phyloP scores from a whole-genome alignment of 2,113 vertebrate species.

The Salvator merianae region DNA sequence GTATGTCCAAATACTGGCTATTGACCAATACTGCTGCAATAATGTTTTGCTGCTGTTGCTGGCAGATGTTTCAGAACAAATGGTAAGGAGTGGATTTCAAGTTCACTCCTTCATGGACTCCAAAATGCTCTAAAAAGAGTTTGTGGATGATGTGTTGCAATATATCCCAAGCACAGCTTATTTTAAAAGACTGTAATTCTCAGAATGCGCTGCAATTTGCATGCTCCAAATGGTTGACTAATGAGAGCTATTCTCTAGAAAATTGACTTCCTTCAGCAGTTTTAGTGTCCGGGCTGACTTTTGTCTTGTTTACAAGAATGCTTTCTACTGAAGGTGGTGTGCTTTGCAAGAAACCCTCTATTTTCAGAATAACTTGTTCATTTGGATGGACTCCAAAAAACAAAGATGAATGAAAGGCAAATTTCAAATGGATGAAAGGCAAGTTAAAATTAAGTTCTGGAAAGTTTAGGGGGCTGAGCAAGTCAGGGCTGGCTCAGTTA shows the following conservation, averaged over 20 bases:
- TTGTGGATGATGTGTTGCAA: background rate
- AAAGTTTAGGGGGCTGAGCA: background rate
- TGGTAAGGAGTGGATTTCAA: background rate
- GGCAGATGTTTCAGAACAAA: background rate
- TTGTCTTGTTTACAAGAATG: conserved; percentile 7
- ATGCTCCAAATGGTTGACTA: background rate
- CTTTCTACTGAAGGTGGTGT: background rate
- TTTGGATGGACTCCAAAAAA: conserved; percentile 3
- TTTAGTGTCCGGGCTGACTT: background rate
- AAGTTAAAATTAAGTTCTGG: background rate
- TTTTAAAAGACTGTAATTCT: background rate
- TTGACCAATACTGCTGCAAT: background rate
- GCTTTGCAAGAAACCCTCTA: background rate
- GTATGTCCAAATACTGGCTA: background rate
- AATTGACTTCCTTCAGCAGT: background rate
- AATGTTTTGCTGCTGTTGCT: background rate
- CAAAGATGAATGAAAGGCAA: background rate
- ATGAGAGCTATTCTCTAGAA: conserved; percentile 14
- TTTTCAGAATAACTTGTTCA: background rate
- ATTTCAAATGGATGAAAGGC: background rate
- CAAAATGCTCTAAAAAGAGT: background rate
- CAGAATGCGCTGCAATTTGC: conserved; percentile 7
- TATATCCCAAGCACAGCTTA: background rate
- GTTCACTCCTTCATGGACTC: background rate
- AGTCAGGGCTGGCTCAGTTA: background rate